A percentile compares a stretch with the other conserved stretches of the same genome.
Evolutionary conservation across 2,888 invertebrate species (phyloP).

Genomic region (Cheilosia scutellata): DNA sequence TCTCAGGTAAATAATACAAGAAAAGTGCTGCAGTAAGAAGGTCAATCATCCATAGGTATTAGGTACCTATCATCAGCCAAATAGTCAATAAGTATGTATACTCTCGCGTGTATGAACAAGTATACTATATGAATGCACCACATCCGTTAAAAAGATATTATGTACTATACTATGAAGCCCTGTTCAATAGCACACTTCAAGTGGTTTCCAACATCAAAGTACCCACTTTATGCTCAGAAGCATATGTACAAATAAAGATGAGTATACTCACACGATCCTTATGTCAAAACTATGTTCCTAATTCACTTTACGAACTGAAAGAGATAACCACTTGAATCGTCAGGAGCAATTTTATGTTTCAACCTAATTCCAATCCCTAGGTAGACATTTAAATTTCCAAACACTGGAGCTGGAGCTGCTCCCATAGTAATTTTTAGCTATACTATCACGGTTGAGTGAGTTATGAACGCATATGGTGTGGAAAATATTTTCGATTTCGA

Average conservation of each 20-base stretch:
- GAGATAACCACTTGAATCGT: slow-evolving; percentile 55
- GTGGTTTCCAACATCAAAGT: slow-evolving; percentile 32
- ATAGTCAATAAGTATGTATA: neutral
- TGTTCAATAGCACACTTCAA: slow-evolving; percentile 50
- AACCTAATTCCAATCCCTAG: slow-evolving; percentile 24
- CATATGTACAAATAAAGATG: slow-evolving; percentile 11
- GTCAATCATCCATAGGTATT: too few relatives aligned
- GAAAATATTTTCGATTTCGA: slow-evolving; percentile 64
- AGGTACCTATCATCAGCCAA: neutral
- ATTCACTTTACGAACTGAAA: slow-evolving; percentile 38
- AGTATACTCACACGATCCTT: slow-evolving; percentile 4
- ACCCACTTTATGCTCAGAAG: slow-evolving; percentile 48
- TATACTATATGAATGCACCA: neutral
- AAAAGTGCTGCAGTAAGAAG: too few relatives aligned
- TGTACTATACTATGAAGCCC: neutral
- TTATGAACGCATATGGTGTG: slow-evolving; percentile 67
- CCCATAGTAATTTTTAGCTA: slow-evolving; percentile 29
- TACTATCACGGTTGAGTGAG: slow-evolving; percentile 58
- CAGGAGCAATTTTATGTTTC: slow-evolving; percentile 7
- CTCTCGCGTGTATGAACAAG: neutral
- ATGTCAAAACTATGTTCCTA: slow-evolving; percentile 50
- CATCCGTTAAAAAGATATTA: slow-evolving; percentile 5
- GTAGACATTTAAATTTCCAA: slow-evolving; percentile 20
- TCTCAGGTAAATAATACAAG: too few relatives aligned
- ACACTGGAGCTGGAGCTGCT: slow-evolving; percentile 39